phyloP scores from a whole-genome alignment of 2,888 invertebrate species.

The Gryllus longicercus region DNA sequence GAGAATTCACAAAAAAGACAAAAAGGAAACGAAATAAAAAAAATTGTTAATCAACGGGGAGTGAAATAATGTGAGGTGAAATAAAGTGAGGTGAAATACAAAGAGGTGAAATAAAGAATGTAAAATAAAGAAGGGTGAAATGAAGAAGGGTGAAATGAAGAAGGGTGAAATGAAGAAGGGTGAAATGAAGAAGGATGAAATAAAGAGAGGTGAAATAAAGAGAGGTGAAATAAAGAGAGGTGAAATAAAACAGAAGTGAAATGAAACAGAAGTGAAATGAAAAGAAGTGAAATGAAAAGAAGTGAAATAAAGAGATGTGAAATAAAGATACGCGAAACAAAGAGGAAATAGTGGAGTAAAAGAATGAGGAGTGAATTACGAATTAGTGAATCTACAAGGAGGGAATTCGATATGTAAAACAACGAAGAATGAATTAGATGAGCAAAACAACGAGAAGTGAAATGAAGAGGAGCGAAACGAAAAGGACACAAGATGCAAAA shows the following conservation, averaged over 20 bases:
- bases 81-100: not conserved
- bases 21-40: not conserved
- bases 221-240: not conserved
- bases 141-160: not conserved
- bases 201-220: not conserved
- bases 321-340: too few relatives aligned
- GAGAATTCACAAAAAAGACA: not conserved
- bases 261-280: not conserved
- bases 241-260: not conserved
- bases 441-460: too few relatives aligned
- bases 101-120: not conserved
- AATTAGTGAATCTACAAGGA: too few relatives aligned
- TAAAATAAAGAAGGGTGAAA: not conserved
- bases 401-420: too few relatives aligned
- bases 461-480: too few relatives aligned
- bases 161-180: not conserved
- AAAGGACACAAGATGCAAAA: too few relatives aligned
- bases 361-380: too few relatives aligned
- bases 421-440: too few relatives aligned
- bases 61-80: not conserved
- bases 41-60: not conserved
- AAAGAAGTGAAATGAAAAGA: too few relatives aligned
- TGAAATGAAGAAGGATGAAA: not conserved
- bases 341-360: too few relatives aligned
- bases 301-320: too few relatives aligned